These are phyloP conservation scores for Tapirus indicus DNA, from an alignment of 2,797 vertebrate genomes.

Conservation along the genomic window DNA sequence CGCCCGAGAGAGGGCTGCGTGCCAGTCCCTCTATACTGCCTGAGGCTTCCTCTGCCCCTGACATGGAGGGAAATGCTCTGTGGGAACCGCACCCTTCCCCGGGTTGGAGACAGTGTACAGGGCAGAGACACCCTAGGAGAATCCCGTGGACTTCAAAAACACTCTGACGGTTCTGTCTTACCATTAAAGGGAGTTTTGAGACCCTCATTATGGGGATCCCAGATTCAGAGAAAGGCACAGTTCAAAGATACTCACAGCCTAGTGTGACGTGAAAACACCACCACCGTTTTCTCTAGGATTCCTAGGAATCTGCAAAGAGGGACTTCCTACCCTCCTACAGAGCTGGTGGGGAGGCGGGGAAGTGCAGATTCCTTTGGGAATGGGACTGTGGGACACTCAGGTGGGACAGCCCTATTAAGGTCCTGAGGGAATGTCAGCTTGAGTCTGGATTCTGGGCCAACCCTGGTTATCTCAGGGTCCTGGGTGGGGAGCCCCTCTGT, in stretches of 20 bases:
- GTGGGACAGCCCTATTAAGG: too few relatives aligned
- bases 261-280: neutral
- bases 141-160: neutral
- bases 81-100: neutral
- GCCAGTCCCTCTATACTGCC: neutral
- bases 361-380: too few relatives aligned
- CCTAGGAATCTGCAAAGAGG: neutral
- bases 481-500: too few relatives aligned
- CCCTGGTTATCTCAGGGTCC: neutral
- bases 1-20: too few relatives aligned
- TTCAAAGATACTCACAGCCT: neutral
- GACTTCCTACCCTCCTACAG: neutral
- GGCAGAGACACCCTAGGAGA: neutral
- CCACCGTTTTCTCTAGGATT: neutral
- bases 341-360: neutral
- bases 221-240: neutral
- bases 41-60: neutral
- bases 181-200: neutral
- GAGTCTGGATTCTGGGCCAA: neutral
- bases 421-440: neutral
- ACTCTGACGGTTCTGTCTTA: neutral
- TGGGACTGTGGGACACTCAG: too few relatives aligned
- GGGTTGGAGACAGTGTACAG: neutral
- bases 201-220: neutral
- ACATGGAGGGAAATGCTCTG: neutral